Percentiles rank a stretch among this genome's conserved stretches.
phyloP scores from a whole-genome alignment of 2,113 vertebrate species.

The Natator depressus region DNA sequence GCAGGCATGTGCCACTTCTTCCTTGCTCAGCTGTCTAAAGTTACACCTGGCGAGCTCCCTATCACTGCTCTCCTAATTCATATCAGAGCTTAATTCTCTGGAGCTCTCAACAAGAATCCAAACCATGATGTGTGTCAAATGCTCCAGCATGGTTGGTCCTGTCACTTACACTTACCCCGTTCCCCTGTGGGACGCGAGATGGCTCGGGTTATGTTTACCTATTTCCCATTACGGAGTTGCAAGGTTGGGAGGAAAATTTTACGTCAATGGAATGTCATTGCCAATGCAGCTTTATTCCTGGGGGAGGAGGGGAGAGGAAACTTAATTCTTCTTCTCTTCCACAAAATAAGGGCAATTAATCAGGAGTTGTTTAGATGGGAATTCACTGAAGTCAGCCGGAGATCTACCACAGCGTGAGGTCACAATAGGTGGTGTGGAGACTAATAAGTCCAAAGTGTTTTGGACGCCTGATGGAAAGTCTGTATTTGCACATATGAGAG shows the following conservation, averaged over 20 bases:
- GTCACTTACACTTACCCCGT: not conserved
- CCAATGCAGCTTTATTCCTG: not conserved
- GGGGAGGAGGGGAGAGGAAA: not conserved
- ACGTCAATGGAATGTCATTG: not conserved
- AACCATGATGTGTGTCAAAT: not conserved
- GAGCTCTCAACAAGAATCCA: not conserved
- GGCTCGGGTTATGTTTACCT: not conserved
- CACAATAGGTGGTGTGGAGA: slow-evolving; percentile 1
- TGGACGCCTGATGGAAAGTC: not conserved
- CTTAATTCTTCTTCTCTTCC: not conserved
- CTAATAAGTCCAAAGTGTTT: rapidly evolving
- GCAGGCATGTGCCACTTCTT: not conserved
- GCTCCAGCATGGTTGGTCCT: not conserved
- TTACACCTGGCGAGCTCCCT: not conserved
- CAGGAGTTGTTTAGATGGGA: not conserved
- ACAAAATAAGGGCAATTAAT: not conserved
- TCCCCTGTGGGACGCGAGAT: not conserved
- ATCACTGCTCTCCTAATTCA: not conserved
- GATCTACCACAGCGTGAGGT: not conserved
- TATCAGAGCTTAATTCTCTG: not conserved
- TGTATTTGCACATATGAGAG: not conserved
- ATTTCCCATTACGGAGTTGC: not conserved
- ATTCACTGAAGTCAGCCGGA: rapidly evolving
- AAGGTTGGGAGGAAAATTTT: not conserved
- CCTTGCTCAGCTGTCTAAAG: not conserved